Evolutionary conservation across 2,888 invertebrate genomes (phyloP).

Genomic region (Tanytarsus gracilentus): DNA sequence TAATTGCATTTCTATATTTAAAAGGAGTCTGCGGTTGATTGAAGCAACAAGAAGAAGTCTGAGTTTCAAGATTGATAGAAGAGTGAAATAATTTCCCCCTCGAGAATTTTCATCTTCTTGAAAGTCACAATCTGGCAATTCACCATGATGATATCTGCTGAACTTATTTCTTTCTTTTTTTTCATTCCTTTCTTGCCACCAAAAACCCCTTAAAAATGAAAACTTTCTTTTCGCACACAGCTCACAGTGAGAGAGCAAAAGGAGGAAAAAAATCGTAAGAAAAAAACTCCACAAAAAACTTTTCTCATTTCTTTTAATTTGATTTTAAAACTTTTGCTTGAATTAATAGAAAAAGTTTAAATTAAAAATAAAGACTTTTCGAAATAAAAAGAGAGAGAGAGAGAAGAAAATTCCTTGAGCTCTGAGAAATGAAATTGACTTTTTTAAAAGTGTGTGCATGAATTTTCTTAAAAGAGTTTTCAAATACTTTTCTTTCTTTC

Average conservation of each 20-base stretch:
- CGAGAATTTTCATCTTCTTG: too few relatives aligned
- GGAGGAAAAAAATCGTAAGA: neutral
- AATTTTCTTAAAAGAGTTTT: neutral
- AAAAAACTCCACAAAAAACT: conserved; percentile 14
- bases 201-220: conserved; percentile 8
- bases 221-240: conserved; percentile 7
- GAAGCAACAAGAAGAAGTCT: too few relatives aligned
- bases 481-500: too few relatives aligned
- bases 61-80: conserved; percentile 20
- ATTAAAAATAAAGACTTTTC: conserved; percentile 26
- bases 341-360: conserved; percentile 28
- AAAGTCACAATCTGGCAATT: conserved; percentile 21
- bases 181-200: too few relatives aligned
- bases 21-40: too few relatives aligned
- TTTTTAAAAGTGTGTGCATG: neutral
- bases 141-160: conserved; percentile 17
- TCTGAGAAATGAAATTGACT: conserved; percentile 15
- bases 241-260: neutral
- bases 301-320: conserved; percentile 28
- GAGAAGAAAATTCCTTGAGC: neutral
- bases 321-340: conserved; percentile 28
- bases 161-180: too few relatives aligned
- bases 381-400: conserved; percentile 11
- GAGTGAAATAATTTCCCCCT: neutral
- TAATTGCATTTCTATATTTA: too few relatives aligned